Percentiles rank a stretch among this genome's conserved stretches.
These are phyloP conservation scores for Pelodytes ibericus DNA, from an alignment of 2,797 vertebrate genomes.

Conservation along the genomic window DNA sequence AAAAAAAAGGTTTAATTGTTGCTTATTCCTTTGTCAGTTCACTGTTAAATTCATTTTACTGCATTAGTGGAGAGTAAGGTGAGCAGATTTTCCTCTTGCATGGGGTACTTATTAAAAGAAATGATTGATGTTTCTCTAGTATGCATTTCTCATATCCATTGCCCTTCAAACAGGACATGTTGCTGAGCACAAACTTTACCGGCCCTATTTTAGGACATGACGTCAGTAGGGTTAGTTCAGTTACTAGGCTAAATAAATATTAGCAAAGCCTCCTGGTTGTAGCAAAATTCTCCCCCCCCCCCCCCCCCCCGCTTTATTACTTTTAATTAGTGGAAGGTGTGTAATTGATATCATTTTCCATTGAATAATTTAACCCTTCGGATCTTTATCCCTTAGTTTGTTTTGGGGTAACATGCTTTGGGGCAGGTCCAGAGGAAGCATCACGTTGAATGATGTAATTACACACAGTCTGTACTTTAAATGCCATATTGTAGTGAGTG, in stretches of 20 bases:
- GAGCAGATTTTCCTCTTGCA: no score
- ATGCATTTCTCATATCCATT: no score
- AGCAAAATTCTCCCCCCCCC: neutral
- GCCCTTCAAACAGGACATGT: no score
- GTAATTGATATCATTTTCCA: slow-evolving; percentile 28
- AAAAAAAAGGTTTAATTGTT: no score
- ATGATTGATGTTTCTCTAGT: no score
- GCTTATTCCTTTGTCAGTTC: neutral
- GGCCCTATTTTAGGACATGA: neutral
- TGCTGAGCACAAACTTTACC: neutral
- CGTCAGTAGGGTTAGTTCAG: neutral
- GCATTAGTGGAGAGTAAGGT: no score
- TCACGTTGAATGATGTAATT: slow-evolving; percentile 43
- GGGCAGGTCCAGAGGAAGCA: slow-evolving; percentile 23
- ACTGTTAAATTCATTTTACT: no score
- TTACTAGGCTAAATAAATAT: slow-evolving; percentile 38
- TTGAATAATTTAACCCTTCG: slow-evolving; percentile 41
- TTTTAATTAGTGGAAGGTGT: slow-evolving; percentile 26
- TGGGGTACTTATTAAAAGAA: no score
- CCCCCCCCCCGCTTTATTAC: neutral
- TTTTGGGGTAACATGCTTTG: slow-evolving; percentile 29
- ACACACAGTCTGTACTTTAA: slow-evolving; percentile 42
- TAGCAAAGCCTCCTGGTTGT: slow-evolving; percentile 21
- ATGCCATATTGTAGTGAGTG: slow-evolving; percentile 24
- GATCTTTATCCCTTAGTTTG: slow-evolving; percentile 22